Base-by-base conservation (phyloP, 2,797 vertebrate species). In the Sphenodon punctatus region DNA sequence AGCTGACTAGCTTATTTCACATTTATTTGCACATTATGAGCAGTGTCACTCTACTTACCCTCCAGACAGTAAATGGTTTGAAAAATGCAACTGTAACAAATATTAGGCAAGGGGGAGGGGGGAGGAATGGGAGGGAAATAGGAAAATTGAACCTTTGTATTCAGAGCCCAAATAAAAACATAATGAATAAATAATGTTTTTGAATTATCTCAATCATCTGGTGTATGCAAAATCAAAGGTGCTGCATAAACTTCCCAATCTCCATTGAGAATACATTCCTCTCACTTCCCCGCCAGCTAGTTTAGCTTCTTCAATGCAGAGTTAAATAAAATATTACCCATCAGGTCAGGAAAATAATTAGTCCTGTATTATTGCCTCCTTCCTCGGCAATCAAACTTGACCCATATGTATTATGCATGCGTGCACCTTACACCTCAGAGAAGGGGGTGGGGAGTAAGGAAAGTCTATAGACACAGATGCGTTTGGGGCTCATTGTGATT, bases 381-480 rank as follows among this genome's bases (percentile, higher is more conserved):
- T 93, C 77, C 83, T 90, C 76, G 68, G 85, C 95, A 96, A 95
- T 96, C 96, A 94, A 89, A 94, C 89, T 87, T 94, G 95, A 95
- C 95, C 95, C 93, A 80, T 95, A 97, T 96, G 91, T 95, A 96
- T 97, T 95, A 96, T 97, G 93, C 87, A 96, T 95, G 78, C 89
- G 92, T 87, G 88, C 86, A 93, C 80, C 92, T 87, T 80, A 89
- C 88, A 88, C 90, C 68, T 91, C 84, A 78, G 91, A 92, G 64
- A 91, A 65, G 80, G 67, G 41, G 51, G 32, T 45, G 20, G 23
- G 27, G 25, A n/a, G 61, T 27, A 5, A 0, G 5, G 58, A 16
- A 46, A 64, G 38, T 76, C 22, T 65, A 80, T 73, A 77, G 78
- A 80, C 43, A 41, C 59, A 80, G 46, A 56, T 49, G 58, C 58